Percentiles rank a stretch among this genome's conserved stretches.
phyloP scores from a whole-genome alignment of 1,140 invertebrate species.

The Aleiodes sp. region DNA sequence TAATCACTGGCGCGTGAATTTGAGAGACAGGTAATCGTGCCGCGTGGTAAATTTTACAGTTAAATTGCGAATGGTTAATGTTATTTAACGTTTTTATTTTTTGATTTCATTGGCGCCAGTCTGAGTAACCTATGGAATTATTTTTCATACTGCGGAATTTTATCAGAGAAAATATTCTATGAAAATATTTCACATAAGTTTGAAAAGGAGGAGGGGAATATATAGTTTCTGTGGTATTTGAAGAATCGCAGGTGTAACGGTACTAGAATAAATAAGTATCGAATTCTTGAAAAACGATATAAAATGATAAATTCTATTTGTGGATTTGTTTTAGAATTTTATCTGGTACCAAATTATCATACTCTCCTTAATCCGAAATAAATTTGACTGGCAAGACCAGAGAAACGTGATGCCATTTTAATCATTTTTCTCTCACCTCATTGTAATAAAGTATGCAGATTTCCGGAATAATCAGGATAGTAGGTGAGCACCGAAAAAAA shows the following conservation, averaged over 20 bases:
- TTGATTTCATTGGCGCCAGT: neutral
- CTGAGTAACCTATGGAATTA: neutral
- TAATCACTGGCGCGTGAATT: conserved; percentile 1
- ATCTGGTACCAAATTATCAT: too few relatives aligned
- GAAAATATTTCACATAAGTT: too few relatives aligned
- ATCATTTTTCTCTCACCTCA: too few relatives aligned
- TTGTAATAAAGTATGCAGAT: neutral
- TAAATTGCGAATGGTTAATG: conserved; percentile 3
- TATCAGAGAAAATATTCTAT: neutral
- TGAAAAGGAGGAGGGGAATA: neutral
- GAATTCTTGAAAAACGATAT: neutral
- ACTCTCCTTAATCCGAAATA: too few relatives aligned
- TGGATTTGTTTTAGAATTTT: too few relatives aligned
- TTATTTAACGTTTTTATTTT: neutral
- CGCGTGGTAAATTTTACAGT: neutral
- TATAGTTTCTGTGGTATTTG: neutral
- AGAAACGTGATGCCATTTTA: too few relatives aligned
- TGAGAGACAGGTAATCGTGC: neutral
- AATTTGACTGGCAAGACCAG: too few relatives aligned
- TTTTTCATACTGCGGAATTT: neutral
- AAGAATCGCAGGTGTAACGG: neutral
- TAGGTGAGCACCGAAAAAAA: conserved; percentile 19
- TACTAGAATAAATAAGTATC: neutral
- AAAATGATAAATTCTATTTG: neutral
- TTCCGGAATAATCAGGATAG: conserved; percentile 7